Evolutionary conservation across 1,140 invertebrate species (phyloP).

Genomic region (Bombus breviceps): DNA sequence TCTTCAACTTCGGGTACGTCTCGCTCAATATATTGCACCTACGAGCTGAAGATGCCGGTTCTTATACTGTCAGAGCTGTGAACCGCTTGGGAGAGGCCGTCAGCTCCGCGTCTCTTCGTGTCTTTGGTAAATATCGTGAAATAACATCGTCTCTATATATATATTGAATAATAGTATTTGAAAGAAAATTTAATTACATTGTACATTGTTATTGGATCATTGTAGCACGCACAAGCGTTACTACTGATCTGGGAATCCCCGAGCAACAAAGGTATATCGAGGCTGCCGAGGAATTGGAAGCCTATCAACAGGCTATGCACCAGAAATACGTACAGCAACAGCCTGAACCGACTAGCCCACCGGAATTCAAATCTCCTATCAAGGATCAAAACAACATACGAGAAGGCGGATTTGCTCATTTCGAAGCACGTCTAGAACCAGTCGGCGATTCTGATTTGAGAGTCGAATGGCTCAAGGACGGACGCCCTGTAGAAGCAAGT

Average conservation of each 20-base stretch:
- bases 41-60: constrained; percentile 95
- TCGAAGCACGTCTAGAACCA: constrained; percentile 97
- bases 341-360: constrained; percentile 90
- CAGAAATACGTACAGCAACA: constrained; percentile 90
- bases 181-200: not conserved
- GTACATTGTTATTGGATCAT: not conserved
- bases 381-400: constrained; percentile 94
- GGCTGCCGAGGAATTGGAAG: constrained; percentile 96
- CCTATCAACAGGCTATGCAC: constrained; percentile 90
- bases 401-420: constrained; percentile 97
- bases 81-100: constrained; percentile 94
- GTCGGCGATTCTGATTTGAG: constrained; percentile 94
- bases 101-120: constrained; percentile 90
- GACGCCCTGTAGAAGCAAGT: constrained; percentile 94
- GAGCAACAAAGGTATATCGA: constrained; percentile 97
- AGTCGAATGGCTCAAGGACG: constrained; percentile 98
- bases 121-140: constrained; percentile 83
- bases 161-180: not conserved
- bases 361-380: constrained; percentile 96
- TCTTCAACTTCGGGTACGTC: constrained; percentile 99
- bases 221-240: constrained; percentile 89
- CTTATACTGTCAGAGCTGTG: constrained; percentile 94
- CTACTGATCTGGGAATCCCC: constrained; percentile 93
- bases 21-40: constrained; percentile 98
- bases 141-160: not conserved